Conservation (phyloP, 2,113 vertebrate genomes). For the Myiagra hebetior region DNA sequence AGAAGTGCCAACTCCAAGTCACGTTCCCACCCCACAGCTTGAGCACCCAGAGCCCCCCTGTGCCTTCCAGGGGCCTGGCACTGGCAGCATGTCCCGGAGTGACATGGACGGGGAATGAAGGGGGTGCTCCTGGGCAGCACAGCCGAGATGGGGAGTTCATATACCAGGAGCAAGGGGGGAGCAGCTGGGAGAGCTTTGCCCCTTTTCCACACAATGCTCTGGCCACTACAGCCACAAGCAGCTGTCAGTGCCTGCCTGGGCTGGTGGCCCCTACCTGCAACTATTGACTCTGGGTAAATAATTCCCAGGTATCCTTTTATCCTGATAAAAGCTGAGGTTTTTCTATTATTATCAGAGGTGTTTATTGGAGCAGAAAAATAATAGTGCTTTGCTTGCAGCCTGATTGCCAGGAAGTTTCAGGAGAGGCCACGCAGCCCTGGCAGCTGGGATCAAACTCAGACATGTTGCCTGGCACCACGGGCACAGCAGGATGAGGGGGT, state of each 20-base stretch:
- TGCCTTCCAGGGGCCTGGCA: background rate
- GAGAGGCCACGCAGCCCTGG: background rate
- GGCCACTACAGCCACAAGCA: background rate
- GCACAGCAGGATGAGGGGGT: background rate
- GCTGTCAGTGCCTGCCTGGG: background rate
- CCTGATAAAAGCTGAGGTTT: background rate
- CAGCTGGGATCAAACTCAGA: background rate
- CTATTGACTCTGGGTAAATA: slow-evolving; percentile 44
- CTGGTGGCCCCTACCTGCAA: background rate
- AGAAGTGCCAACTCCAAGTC: background rate
- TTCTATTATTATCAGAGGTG: slow-evolving; percentile 30
- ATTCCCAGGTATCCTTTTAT: slow-evolving; percentile 20
- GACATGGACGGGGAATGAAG: fast-evolving
- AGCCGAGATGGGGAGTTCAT: fast-evolving
- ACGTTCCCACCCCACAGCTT: background rate
- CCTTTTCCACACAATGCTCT: background rate
- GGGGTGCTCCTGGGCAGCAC: background rate
- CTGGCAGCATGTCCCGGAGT: background rate
- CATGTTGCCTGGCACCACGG: fast-evolving
- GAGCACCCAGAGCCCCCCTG: background rate
- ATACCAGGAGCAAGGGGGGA: fast-evolving
- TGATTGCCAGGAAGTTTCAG: background rate
- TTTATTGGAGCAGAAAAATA: slow-evolving; percentile 50
- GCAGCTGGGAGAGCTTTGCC: background rate
- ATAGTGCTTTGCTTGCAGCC: background rate